Evolutionary conservation across 2,797 vertebrate species (phyloP).

Genomic region (Sarcophilus harrisii): DNA sequence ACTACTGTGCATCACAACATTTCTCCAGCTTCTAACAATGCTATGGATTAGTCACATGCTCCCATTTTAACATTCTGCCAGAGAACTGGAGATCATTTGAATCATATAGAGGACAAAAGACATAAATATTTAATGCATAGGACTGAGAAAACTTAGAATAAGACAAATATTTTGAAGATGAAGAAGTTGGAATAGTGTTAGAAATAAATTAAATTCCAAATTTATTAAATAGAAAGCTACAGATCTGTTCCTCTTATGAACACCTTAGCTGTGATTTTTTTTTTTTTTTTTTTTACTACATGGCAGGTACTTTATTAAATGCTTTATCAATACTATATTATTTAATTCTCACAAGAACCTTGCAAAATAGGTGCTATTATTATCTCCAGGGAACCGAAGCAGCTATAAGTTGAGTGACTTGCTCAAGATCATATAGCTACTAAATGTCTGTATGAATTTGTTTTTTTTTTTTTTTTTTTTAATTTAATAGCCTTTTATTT

Average conservation of each 20-base stretch:
- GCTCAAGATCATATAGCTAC: too few species aligned
- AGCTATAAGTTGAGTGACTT: not conserved
- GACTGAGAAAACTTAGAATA: conserved; percentile 35
- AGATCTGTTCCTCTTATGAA: not conserved
- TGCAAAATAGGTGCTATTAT: not conserved
- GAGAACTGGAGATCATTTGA: conserved; percentile 60
- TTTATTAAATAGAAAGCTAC: conserved; percentile 13
- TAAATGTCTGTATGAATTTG: too few species aligned
- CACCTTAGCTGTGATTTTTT: not conserved
- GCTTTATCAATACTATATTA: not conserved
- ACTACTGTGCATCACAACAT: conserved; percentile 16
- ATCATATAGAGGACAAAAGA: conserved; percentile 52
- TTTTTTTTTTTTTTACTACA: too few species aligned
- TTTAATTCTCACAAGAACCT: not conserved
- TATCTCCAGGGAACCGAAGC: not conserved
- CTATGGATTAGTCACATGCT: not conserved
- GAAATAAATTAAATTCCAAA: conserved; percentile 59
- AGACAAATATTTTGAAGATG: conserved; percentile 65
- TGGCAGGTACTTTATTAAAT: not conserved
- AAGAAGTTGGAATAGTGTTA: conserved; percentile 37
- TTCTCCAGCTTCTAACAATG: conserved; percentile 52
- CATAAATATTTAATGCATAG: conserved; percentile 73
- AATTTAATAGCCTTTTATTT: too few species aligned
- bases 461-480: too few species aligned
- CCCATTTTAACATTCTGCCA: conserved; percentile 65